Evolutionary conservation across 2,888 invertebrate genomes (phyloP).

Genomic region (Drosophila kuntzei): DNA sequence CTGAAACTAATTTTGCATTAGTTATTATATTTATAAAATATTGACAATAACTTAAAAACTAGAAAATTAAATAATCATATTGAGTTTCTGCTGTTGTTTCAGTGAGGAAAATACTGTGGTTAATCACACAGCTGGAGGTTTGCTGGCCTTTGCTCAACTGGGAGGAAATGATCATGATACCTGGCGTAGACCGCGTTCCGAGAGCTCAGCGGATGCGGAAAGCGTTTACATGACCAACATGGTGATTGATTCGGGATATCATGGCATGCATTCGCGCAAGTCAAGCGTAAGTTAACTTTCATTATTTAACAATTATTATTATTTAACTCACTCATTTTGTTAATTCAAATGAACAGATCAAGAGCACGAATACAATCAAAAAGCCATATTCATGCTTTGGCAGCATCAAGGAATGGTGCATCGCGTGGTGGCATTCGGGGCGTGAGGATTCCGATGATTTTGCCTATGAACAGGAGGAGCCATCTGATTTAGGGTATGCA

Average conservation of each 20-base stretch:
- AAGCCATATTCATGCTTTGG: constrained; percentile 84
- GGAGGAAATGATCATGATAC: constrained; percentile 88
- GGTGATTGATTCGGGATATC: constrained; percentile 84
- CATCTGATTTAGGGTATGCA: constrained; percentile 91
- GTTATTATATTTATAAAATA: too few relatives aligned
- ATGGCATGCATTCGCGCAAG: constrained; percentile 85
- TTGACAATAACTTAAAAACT: not conserved
- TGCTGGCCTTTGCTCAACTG: constrained; percentile 83
- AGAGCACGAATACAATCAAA: constrained; percentile 84
- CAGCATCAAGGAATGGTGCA: constrained; percentile 91
- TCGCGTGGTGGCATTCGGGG: constrained; percentile 96
- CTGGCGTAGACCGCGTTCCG: constrained; percentile 91
- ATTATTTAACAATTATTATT: too few relatives aligned
- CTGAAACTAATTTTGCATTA: not conserved
- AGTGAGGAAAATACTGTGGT: constrained; percentile 93
- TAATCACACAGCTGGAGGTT: constrained; percentile 85
- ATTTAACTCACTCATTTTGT: not conserved
- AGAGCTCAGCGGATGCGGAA: constrained; percentile 92
- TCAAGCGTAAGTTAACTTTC: constrained; percentile 84
- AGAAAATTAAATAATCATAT: not conserved
- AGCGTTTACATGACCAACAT: constrained; percentile 88
- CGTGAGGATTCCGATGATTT: constrained; percentile 93
- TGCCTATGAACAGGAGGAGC: constrained; percentile 90
- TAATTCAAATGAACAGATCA: constrained; percentile 72
- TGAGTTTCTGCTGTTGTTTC: not conserved